These are phyloP conservation scores for Zoroaster sp. DNA, from an alignment of 53 echinoderm and acorn worm genomes.

Conservation along the genomic window DNA sequence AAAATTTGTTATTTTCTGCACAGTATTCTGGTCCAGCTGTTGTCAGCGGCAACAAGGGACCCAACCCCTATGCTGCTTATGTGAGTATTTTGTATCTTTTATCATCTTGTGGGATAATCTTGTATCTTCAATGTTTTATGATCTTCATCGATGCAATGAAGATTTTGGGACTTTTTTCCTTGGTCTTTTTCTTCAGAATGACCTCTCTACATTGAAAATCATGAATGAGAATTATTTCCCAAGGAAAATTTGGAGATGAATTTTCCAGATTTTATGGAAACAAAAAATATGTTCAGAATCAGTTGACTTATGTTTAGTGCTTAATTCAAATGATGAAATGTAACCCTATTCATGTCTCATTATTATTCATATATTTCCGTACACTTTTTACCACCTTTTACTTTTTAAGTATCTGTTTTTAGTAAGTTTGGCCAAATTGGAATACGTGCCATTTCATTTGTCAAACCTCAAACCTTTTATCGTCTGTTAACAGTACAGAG, in stretches of 20 bases:
- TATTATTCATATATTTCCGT: not conserved
- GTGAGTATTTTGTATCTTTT: not conserved
- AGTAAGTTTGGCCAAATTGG: too few species aligned
- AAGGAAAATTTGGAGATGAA: not conserved
- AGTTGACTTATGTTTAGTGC: too few species aligned
- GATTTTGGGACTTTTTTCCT: not conserved
- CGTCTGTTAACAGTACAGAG: conserved; percentile 4
- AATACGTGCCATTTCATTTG: too few species aligned
- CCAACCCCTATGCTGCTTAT: conserved; percentile 21
- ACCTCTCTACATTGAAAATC: not conserved
- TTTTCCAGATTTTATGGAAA: not conserved
- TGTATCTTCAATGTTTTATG: not conserved
- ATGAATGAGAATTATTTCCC: not conserved
- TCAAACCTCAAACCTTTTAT: too few species aligned
- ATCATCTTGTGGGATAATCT: not conserved
- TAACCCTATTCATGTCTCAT: not conserved
- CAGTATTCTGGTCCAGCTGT: conserved; percentile 28
- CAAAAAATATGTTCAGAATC: too few species aligned
- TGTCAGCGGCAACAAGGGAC: conserved; percentile 18
- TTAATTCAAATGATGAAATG: too few species aligned
- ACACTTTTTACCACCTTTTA: too few species aligned
- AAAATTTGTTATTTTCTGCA: not conserved
- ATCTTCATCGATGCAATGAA: not conserved
- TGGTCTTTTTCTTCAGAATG: too few species aligned
- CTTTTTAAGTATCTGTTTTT: too few species aligned